Base-by-base conservation (phyloP, 2,113 vertebrate species). In the Casuarius casuarius region DNA sequence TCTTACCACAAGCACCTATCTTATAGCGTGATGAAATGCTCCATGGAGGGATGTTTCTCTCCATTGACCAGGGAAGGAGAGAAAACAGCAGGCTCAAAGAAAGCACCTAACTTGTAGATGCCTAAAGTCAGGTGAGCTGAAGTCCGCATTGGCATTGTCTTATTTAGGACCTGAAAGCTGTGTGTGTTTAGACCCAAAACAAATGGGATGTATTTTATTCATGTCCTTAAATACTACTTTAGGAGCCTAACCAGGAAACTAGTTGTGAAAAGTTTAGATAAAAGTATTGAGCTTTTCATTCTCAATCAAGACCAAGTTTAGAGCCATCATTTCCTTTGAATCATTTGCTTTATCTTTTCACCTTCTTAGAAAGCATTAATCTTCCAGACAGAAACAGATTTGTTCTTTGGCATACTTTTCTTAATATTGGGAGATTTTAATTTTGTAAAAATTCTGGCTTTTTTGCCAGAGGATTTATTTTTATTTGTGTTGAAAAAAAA, bases 1-100 rank as follows among this genome's bases (percentile, higher is more conserved):
- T n/a, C 0, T 0, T 44, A 4, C 5, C 2, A 18, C 59, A 82
- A 71, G 21, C 2, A 31, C 1, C 0, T 31, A 40, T 1, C 18
- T 90, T 35, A 44, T 22, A 72, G 51, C 9, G 1, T 48, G 12
- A 61, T 56, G 59, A 73, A 78, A 42, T 31, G n/a, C 20, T 83
- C 9, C n/a, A 10, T 17, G 21, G 8, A 48, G 22, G 5, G 3
- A 4, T 51, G 7, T 51, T 84, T 51, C 42, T 75, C 22, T 40
- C 8, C 12, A 23, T 26, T 65, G 28, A 75, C 19, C 5, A 51
- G 8, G 7, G 40, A 83, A 72, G 63, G 19, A 15, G 8, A 33
- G 5, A 62, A 52, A 6, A 13, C 8, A 23, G 1, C 46, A 26
- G 90, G 63, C 4, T 58, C 2, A 12, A 0, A 54, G 4, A 56